phyloP scores from a whole-genome alignment of 2,113 vertebrate species.

The Tragelaphus scriptus region DNA sequence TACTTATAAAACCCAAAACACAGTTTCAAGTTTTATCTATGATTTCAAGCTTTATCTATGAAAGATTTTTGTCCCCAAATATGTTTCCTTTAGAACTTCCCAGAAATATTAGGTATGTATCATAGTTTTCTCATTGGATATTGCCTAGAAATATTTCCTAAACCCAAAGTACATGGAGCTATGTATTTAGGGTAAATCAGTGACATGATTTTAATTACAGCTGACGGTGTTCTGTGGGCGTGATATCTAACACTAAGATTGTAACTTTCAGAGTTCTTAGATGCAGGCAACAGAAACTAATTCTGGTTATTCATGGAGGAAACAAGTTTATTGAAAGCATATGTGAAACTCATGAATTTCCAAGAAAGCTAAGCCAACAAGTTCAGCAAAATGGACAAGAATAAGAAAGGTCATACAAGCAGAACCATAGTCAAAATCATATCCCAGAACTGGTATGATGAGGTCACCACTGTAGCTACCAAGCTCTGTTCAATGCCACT shows the following conservation, averaged over 20 bases:
- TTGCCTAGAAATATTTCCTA: neutral
- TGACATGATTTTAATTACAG: neutral
- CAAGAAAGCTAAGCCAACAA: neutral
- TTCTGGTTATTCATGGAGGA: neutral
- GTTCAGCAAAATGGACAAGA: neutral
- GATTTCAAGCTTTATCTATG: neutral
- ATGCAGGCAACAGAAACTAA: neutral
- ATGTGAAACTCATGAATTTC: neutral
- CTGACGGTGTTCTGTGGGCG: neutral
- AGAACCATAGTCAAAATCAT: neutral
- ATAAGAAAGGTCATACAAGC: neutral
- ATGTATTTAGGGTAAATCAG: neutral
- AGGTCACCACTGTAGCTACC: neutral
- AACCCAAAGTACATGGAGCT: neutral
- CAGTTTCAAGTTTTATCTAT: neutral
- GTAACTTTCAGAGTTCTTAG: neutral
- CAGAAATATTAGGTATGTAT: neutral
- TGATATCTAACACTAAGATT: neutral
- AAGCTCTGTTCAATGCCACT: neutral
- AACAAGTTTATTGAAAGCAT: neutral
- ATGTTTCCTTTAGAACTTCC: neutral
- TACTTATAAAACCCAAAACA: neutral
- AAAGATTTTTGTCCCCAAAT: neutral
- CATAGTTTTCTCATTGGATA: neutral
- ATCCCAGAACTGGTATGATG: neutral